phyloP scores from a whole-genome alignment of 1,140 invertebrate genomes.

The Camponotus floridanus region DNA sequence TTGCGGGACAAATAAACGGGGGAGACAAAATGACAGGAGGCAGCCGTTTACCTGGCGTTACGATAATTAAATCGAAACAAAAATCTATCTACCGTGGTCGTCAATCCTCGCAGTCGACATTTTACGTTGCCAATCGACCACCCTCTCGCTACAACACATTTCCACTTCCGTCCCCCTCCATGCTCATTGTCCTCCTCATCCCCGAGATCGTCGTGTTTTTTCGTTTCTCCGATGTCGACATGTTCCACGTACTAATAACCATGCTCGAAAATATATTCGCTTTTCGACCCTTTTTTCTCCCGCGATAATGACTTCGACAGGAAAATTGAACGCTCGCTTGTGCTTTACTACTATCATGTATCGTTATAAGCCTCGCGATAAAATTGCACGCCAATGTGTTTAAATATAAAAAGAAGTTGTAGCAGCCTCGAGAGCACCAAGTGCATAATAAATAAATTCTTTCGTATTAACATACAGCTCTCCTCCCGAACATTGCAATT shows the following conservation, averaged over 20 bases:
- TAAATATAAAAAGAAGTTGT: not conserved
- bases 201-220: constrained; percentile 67
- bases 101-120: constrained; percentile 75
- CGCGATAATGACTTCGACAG: constrained; percentile 47
- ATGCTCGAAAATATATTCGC: constrained; percentile 66
- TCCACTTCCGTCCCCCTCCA: constrained; percentile 39
- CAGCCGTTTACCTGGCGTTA: constrained; percentile 74
- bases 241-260: constrained; percentile 69
- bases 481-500: not conserved
- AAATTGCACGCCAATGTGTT: constrained; percentile 3
- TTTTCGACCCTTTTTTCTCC: constrained; percentile 51
- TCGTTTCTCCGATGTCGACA: constrained; percentile 56
- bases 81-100: constrained; percentile 76
- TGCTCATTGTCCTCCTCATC: constrained; percentile 21
- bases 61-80: constrained; percentile 81
- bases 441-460: constrained; percentile 16
- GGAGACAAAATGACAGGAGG: constrained; percentile 61
- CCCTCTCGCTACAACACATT: constrained; percentile 49
- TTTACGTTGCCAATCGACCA: constrained; percentile 59
- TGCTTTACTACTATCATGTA: not conserved
- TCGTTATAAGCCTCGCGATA: constrained; percentile 15
- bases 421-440: not conserved
- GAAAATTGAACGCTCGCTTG: constrained; percentile 24
- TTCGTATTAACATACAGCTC: not conserved
- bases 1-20: constrained; percentile 41